These are phyloP conservation scores for Chanos chanos DNA, from an alignment of 2,797 vertebrate genomes.

Conservation along the genomic window DNA sequence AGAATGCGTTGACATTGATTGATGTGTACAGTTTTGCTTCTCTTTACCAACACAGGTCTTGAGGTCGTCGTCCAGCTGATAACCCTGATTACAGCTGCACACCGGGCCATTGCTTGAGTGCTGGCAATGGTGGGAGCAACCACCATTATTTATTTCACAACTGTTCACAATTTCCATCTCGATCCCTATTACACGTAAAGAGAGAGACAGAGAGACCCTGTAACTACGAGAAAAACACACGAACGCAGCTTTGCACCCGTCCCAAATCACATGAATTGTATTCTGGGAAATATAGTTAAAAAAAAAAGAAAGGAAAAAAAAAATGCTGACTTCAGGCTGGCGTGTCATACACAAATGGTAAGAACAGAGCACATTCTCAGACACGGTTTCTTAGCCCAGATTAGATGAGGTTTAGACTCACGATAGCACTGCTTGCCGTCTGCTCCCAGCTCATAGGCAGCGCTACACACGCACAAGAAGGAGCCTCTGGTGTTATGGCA, in stretches of 20 bases:
- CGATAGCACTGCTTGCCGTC: constrained; percentile 89
- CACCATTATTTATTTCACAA: constrained; percentile 84
- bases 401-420: constrained; percentile 63
- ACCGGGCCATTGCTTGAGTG: constrained; percentile 79
- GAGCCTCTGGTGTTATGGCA: constrained; percentile 90
- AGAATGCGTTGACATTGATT: no score
- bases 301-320: no score
- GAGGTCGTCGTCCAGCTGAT: constrained; percentile 77
- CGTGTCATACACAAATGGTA: no score
- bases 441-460: constrained; percentile 86
- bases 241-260: no score
- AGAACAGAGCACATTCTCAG: background rate
- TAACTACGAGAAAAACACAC: no score
- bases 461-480: constrained; percentile 81
- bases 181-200: constrained; percentile 72
- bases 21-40: no score
- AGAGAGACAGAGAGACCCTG: constrained; percentile 2
- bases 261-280: no score
- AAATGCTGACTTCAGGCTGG: no score
- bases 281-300: no score
- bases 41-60: constrained; percentile 82
- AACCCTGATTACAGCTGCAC: constrained; percentile 86
- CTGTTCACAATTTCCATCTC: constrained; percentile 98
- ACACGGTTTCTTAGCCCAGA: background rate
- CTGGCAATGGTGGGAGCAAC: constrained; percentile 87